Base-by-base conservation (phyloP, 2,113 vertebrate genomes). In the Melanerpes aurifrons region DNA sequence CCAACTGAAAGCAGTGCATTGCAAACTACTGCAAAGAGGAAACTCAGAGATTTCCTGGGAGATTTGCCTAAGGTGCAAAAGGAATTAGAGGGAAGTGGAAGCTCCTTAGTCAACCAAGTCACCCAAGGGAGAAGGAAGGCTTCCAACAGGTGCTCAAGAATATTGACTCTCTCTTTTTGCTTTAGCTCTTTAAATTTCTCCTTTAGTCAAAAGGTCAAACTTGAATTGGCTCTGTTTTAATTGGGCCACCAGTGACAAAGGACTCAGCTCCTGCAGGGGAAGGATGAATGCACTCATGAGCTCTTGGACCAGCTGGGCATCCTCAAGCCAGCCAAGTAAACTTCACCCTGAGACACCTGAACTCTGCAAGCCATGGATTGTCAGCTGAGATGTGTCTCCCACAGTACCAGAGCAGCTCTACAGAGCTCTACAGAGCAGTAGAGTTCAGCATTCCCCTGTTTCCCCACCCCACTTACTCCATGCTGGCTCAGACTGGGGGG, bases 401-500 rank as follows among this genome's bases (percentile, higher is more conserved):
- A 76, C 47, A 82, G 57, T 53, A 72, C 77, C 79, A 77, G 43
- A 86, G 79, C 43, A 86, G 79, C 43, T 85, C 45, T n/a, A n/a
- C n/a, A n/a, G n/a, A n/a, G n/a, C n/a, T n/a, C n/a, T n/a, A n/a
- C n/a, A 91, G 66, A 91, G 87, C 64, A 92, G 68, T 9, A 73
- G 64, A 91, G 43, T 54, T 88, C 35, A 92, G 61, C 79, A 87
- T 57, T 94, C 87, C 87, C 92, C 92, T 19, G 3, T 77, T 95
- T 94, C 90, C 90, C 87, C 75, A 89, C 90, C 90, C 87, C 75
- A 89, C 92, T 95, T 95, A 95, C 82, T 95, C 94, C 82, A 87
- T 77, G 87, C 63, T 93, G 92, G 53, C 72, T 96, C 82, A 96
- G 68, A 94, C 53, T 80, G 94, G 87, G 92, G 93, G 90, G 79